Evolutionary conservation across 2,888 invertebrate genomes (phyloP).

Genomic region (Leptinotarsa rubiginosa): DNA sequence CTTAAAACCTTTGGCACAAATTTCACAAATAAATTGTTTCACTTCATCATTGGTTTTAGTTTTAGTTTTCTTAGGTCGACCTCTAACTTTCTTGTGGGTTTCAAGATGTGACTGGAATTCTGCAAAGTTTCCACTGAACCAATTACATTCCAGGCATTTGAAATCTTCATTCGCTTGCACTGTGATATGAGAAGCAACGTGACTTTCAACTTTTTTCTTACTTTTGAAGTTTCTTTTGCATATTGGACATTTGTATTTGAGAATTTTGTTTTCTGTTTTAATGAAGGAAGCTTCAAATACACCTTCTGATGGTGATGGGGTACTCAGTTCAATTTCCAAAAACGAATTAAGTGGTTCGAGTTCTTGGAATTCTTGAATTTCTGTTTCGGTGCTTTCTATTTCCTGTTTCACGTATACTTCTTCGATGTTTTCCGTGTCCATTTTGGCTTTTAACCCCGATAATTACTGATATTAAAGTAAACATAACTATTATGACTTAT

Average conservation of each 20-base stretch:
- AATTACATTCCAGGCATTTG: constrained; percentile 29
- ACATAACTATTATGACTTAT: constrained; percentile 6
- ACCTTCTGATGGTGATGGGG: constrained; percentile 5
- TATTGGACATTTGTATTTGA: constrained; percentile 29
- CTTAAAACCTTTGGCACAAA: constrained; percentile 49
- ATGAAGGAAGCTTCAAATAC: constrained; percentile 29
- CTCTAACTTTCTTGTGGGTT: constrained; percentile 26
- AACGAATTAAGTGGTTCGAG: constrained; percentile 20
- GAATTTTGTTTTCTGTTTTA: constrained; percentile 32
- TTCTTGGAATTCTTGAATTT: constrained; percentile 12
- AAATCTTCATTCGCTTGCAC: constrained; percentile 18
- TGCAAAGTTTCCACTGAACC: constrained; percentile 15
- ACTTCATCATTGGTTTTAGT: constrained; percentile 24
- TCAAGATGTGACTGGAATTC: constrained; percentile 20
- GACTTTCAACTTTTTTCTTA: constrained; percentile 23
- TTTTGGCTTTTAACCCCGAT: constrained; percentile 3
- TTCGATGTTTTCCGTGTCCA: constrained; percentile 8
- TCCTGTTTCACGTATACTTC: constrained; percentile 13
- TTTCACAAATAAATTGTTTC: constrained; percentile 41
- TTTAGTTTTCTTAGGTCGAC: constrained; percentile 29
- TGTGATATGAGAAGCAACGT: constrained; percentile 31
- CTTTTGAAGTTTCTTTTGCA: constrained; percentile 30
- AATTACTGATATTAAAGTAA: neutral
- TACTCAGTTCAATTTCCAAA: constrained; percentile 28
- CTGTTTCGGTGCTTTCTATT: constrained; percentile 8